phyloP scores from a whole-genome alignment of 2,888 invertebrate genomes.

The Meliscaeva auricollis region DNA sequence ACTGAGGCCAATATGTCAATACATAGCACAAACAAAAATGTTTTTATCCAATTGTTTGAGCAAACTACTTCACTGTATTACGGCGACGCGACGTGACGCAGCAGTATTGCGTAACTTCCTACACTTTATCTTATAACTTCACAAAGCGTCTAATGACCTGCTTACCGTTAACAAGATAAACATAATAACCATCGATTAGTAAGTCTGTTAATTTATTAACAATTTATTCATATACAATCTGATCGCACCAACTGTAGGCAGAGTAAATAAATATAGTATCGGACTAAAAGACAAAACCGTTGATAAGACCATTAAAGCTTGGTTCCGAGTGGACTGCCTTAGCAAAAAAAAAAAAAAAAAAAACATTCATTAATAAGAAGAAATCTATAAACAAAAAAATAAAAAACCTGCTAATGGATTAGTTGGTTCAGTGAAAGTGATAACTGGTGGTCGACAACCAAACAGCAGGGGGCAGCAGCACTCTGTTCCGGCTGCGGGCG shows the following conservation, averaged over 20 bases:
- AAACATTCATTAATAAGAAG: neutral
- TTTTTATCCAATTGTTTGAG: neutral
- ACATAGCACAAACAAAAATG: too few relatives aligned
- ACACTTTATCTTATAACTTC: neutral
- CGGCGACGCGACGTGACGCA: neutral
- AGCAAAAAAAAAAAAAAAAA: too few relatives aligned
- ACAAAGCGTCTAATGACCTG: constrained; percentile 37
- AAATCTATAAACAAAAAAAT: neutral
- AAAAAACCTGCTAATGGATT: constrained; percentile 64
- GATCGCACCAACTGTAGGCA: neutral
- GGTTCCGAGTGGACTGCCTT: constrained; percentile 3
- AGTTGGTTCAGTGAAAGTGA: constrained; percentile 64
- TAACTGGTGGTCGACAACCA: constrained; percentile 26
- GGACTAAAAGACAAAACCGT: neutral
- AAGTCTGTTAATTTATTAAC: constrained; percentile 50
- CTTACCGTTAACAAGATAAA: constrained; percentile 36
- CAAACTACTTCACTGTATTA: neutral
- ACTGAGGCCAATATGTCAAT: too few relatives aligned
- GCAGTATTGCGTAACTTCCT: constrained; percentile 32
- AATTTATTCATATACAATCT: constrained; percentile 41
- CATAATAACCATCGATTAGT: constrained; percentile 47
- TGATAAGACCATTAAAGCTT: constrained; percentile 28
- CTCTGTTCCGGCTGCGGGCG: constrained; percentile 52
- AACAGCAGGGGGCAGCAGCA: constrained; percentile 4
- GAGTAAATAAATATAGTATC: constrained; percentile 14